Evolutionary conservation across 1,140 invertebrate species (phyloP).

Genomic region (Heliothis virescens): DNA sequence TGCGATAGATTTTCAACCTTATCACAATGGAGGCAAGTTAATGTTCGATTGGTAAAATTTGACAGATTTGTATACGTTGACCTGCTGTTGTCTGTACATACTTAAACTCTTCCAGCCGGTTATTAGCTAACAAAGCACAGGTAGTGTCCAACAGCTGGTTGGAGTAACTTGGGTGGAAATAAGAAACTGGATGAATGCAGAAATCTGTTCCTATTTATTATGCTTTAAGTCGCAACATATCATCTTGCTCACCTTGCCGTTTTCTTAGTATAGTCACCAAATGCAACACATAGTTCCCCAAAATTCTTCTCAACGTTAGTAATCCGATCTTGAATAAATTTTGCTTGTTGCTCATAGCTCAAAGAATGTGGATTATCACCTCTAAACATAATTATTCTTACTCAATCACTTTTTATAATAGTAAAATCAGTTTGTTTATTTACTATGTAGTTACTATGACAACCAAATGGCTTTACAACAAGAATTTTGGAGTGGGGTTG

Average conservation of each 20-base stretch:
- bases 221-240: too few relatives aligned
- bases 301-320: slow-evolving; percentile 89
- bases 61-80: too few relatives aligned
- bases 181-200: too few relatives aligned
- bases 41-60: too few relatives aligned
- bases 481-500: too few relatives aligned
- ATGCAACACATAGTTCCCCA: slow-evolving; percentile 89
- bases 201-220: too few relatives aligned
- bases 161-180: too few relatives aligned
- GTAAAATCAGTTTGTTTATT: neutral
- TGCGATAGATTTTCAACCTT: too few relatives aligned
- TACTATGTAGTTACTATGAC: slow-evolving; percentile 56
- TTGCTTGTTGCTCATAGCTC: slow-evolving; percentile 88
- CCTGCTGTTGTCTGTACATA: too few relatives aligned
- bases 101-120: neutral
- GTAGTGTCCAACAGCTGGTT: too few relatives aligned
- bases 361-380: slow-evolving; percentile 79
- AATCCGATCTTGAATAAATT: slow-evolving; percentile 91
- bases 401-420: neutral
- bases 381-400: slow-evolving; percentile 69
- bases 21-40: too few relatives aligned
- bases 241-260: slow-evolving; percentile 87
- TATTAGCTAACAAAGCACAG: too few relatives aligned
- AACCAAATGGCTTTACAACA: slow-evolving; percentile 21
- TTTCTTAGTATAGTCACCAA: slow-evolving; percentile 90